Conservation (phyloP, 2,113 vertebrate species). For the Gracilinanus agilis region DNA sequence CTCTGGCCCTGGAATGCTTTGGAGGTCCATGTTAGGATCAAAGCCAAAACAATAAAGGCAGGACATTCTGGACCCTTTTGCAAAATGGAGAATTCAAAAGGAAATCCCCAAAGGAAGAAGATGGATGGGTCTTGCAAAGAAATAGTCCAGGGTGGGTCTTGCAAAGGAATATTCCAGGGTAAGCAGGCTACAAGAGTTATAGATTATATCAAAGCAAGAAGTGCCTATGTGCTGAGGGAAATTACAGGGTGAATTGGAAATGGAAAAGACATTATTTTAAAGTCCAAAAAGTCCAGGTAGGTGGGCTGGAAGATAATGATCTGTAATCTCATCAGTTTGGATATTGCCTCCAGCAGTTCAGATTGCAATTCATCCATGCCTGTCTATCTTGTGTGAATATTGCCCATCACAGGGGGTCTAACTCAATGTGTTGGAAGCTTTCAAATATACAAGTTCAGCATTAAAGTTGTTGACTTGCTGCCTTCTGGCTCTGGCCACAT, state of each 20-base stretch:
- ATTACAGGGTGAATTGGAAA: background rate
- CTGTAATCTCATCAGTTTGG: background rate
- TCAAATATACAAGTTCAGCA: background rate
- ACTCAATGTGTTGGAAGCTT: background rate
- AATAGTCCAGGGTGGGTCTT: background rate
- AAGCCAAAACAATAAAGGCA: background rate
- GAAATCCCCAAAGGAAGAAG: background rate
- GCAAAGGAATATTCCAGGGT: background rate
- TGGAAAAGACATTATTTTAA: background rate
- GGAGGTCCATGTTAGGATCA: background rate
- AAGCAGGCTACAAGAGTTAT: background rate
- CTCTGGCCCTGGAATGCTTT: background rate
- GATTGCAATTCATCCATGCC: background rate
- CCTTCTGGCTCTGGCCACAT: background rate
- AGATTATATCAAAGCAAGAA: background rate
- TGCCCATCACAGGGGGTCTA: background rate
- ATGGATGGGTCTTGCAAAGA: background rate
- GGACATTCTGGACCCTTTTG: background rate
- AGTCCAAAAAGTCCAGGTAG: background rate
- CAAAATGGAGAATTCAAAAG: background rate
- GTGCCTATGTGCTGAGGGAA: background rate
- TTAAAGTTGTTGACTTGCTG: background rate
- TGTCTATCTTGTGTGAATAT: background rate
- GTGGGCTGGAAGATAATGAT: background rate
- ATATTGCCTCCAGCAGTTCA: background rate